Evolutionary conservation across 1,140 invertebrate genomes (phyloP), one percentile per base, ranked within the genome.

Genomic region (Drosophila kanapiae): DNA sequence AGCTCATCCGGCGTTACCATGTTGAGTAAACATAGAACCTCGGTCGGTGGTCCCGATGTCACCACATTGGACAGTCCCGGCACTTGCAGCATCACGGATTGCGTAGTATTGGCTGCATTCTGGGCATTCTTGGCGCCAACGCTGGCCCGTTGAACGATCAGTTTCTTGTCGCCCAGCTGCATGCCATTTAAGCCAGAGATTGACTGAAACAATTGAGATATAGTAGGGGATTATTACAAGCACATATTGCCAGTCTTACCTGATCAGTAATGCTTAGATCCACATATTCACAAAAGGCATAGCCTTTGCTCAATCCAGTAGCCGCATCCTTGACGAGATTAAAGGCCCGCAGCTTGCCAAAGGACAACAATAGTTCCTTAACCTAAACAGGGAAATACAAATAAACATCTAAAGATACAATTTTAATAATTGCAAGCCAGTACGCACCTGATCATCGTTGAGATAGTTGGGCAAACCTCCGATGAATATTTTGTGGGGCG

Each of bases 131-230:
- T 99, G 33, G 98, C 98, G 38, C 98, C 98, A 65, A 99, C 97
- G 93, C 97, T 98, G 6, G 98, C 98, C 60, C 99, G 94, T 94
- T 99, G 99, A 1, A 99, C 99, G 81, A 99, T 99, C 6, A 99
- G 94, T 91, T 99, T 99, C 94, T 99, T 99, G 93, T 99, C 99
- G 38, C 99, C 99, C 40, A 99, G 94, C 93, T 99, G 98, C 99
- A 99, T 99, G 48, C 99, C 99, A 94, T 99, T 99, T 18, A 99
- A 94, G 67, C 99, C 99, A 91, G 98, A 98, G 93, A 99, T 99
- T 9, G 99, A 99, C 96, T 98, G 91, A 3, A 61, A 23, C 16
- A 27, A 29, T 4, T 7, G 3, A 47, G 1, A 31, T 27, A 18
- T n/a, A 38, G 18, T 37, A 79, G 82, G 29, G 13, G 27, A 10